Conservation (phyloP, 2,888 invertebrate species). For the Rhodophaea formosa region DNA sequence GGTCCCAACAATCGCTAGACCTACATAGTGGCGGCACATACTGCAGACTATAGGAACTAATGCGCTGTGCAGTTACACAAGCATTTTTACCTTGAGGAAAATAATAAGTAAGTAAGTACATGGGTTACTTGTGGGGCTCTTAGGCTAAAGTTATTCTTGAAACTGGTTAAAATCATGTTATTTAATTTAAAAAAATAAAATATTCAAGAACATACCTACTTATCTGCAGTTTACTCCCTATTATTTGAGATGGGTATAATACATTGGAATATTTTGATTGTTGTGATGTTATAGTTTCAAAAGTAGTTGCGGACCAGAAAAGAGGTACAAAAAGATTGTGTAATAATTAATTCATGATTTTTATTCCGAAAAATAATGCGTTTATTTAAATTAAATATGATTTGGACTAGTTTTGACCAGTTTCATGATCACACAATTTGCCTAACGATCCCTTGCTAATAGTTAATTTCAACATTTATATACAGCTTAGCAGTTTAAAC, state of each 20-base stretch:
- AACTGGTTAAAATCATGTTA: neutral
- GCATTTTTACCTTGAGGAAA: constrained; percentile 4
- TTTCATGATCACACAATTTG: neutral
- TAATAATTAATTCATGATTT: no score
- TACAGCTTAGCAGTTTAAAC: neutral
- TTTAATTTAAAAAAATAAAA: no score
- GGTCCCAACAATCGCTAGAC: constrained; percentile 21
- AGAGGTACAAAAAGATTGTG: no score
- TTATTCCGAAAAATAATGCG: no score
- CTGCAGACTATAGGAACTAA: constrained; percentile 26
- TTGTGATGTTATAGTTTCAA: no score
- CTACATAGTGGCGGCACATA: constrained; percentile 21
- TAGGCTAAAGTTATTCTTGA: neutral
- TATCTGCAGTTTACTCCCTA: no score
- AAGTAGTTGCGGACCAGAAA: no score
- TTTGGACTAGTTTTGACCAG: neutral
- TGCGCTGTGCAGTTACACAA: constrained; percentile 17
- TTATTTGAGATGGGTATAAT: no score
- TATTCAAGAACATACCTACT: no score
- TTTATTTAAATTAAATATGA: no score
- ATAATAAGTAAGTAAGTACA: neutral
- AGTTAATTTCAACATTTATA: neutral
- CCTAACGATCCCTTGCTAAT: neutral
- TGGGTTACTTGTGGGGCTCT: neutral
- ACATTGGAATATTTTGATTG: no score